Conservation (phyloP, 1,140 invertebrate species). For the Brachystomella parvula region DNA sequence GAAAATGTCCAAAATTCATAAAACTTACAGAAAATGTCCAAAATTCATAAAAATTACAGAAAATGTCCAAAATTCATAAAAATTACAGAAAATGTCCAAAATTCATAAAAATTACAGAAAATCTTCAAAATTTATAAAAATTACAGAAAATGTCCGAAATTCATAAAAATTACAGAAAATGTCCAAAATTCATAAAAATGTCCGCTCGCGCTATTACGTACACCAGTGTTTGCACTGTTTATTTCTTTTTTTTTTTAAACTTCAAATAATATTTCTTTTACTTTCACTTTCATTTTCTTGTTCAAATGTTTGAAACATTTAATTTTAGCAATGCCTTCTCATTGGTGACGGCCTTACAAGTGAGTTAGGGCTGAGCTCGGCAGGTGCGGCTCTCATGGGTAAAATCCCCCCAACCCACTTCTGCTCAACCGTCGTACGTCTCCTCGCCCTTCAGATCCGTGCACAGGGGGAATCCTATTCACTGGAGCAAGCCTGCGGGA, state of each 20-base stretch:
- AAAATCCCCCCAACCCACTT: conserved; percentile 86
- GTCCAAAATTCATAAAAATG: too few relatives aligned
- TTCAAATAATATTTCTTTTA: neutral
- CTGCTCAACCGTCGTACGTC: conserved; percentile 86
- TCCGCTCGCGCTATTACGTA: too few relatives aligned
- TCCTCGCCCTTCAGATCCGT: conserved; percentile 88
- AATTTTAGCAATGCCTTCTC: conserved; percentile 58
- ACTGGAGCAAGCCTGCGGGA: conserved; percentile 87
- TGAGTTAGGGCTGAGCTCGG: conserved; percentile 55
- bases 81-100: too few relatives aligned
- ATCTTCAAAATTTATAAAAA: too few relatives aligned
- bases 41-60: too few relatives aligned
- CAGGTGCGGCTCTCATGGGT: conserved; percentile 67
- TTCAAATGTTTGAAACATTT: neutral
- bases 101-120: too few relatives aligned
- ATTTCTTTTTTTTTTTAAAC: conserved; percentile 15
- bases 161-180: too few relatives aligned
- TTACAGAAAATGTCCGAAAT: too few relatives aligned
- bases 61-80: too few relatives aligned
- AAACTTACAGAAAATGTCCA: too few relatives aligned
- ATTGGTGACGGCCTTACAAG: conserved; percentile 59
- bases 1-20: too few relatives aligned
- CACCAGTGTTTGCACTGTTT: too few relatives aligned
- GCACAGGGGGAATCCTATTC: conserved; percentile 84
- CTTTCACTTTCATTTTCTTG: neutral